These are phyloP conservation scores for Saccopteryx bilineata DNA, from an alignment of 2,113 vertebrate genomes.

Conservation along the genomic window DNA sequence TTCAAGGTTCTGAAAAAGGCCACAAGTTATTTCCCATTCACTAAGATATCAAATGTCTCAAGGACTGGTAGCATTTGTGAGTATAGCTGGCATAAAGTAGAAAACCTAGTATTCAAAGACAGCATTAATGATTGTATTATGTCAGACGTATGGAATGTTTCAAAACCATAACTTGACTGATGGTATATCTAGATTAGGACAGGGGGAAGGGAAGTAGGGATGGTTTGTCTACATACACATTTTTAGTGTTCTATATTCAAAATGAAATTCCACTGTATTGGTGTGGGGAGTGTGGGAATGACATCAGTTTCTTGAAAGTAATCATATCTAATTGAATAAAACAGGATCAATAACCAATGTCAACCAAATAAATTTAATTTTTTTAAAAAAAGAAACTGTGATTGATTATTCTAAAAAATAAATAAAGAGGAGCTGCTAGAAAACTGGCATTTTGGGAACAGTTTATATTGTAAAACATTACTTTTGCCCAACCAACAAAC, in stretches of 20 bases:
- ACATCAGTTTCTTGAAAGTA: constrained; percentile 44
- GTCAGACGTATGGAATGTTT: background rate
- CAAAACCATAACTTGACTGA: background rate
- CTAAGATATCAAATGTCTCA: background rate
- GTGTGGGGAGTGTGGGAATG: background rate
- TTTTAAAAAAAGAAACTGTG: background rate
- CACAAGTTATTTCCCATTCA: background rate
- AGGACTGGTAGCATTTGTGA: background rate
- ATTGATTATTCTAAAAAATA: background rate
- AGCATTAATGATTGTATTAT: background rate
- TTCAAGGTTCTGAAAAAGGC: constrained; percentile 40
- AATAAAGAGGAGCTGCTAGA: constrained; percentile 41
- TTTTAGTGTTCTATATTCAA: constrained; percentile 47
- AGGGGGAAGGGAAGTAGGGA: background rate
- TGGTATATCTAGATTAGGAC: background rate
- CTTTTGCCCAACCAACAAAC: background rate
- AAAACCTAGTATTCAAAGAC: background rate
- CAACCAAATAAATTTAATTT: background rate
- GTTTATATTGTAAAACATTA: background rate
- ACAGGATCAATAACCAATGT: background rate
- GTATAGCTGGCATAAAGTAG: background rate
- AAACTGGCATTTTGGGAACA: constrained; percentile 52
- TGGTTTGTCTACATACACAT: background rate
- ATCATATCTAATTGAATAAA: constrained; percentile 59
- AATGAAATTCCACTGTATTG: constrained; percentile 54